Evolutionary conservation across 92 coral and sea anemone species (phyloP), one percentile per base, ranked within the genome.

Genomic region (Meandrina meandrites): DNA sequence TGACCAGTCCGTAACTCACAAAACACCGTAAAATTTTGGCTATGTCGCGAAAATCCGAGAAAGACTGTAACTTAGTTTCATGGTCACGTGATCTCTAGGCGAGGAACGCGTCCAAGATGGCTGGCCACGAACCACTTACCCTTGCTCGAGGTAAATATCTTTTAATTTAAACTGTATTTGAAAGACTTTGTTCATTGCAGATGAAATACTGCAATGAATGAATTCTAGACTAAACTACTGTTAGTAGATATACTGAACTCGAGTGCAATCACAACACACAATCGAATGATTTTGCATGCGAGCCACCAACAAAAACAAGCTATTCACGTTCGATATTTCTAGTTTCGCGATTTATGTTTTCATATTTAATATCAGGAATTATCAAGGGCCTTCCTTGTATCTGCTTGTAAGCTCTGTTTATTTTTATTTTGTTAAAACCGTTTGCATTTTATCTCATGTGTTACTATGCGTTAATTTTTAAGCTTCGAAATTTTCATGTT

Each of bases 61-160:
- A 19, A 40, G 76, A 42, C 85, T 64, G 35, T 40, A 67, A 36
- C 37, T 78, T 64, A 54, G 27, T 34, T 72, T 5, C 19, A n/a
- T 48, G 68, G 83, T 86, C 88, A 90, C 88, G 86, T 82, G 88
- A 58, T 24, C 15, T 5, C n/a, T 32, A 32, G 86, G 72, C 24
- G 24, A 40, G 64, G 69, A 48, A 84, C 77, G 90, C 90, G 64
- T 87, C 79, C 88, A 93, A 88, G 76, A 94, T 94, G 97, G 97
- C 95, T 82, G 88, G 91, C 50, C 88, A 92, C 1, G 97, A 94
- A 88, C 92, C 98, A 36, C 91, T 96, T 45, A 94, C 98, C 31
- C 86, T 96, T 47, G 97, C 98, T 24, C 88, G 98, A 92, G 98
- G 98, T 96, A 92, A 86, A 90, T 75, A n/a, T 18, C 53, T 53